Conservation (phyloP, 2,113 vertebrate species). For the Panurus biarmicus region DNA sequence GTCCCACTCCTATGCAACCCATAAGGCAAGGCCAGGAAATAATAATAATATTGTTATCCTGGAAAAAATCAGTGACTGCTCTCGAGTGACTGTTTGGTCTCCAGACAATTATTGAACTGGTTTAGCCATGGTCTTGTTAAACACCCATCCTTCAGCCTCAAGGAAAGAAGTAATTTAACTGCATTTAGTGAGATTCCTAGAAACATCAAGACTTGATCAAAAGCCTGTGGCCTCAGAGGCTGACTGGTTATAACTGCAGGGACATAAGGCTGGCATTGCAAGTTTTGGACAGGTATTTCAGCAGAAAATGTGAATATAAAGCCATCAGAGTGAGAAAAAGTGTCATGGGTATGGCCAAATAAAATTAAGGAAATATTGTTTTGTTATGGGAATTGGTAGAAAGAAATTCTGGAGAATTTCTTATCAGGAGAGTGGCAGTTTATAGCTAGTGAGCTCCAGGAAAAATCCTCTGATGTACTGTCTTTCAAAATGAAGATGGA, state of each 20-base stretch:
- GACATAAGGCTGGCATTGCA: neutral
- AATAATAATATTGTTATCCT: slow-evolving; percentile 29
- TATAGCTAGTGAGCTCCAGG: neutral
- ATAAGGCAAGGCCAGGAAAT: slow-evolving; percentile 47
- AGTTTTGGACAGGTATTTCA: neutral
- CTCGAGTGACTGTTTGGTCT: neutral
- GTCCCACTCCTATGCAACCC: neutral
- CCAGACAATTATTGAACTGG: slow-evolving; percentile 33
- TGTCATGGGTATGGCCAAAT: neutral
- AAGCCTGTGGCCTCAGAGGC: neutral
- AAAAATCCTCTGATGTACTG: neutral
- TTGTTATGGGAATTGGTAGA: neutral
- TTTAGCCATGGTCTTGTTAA: neutral
- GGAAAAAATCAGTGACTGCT: slow-evolving; percentile 15
- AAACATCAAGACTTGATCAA: neutral
- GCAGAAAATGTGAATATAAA: neutral
- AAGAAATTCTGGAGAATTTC: neutral
- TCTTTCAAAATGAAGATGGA: neutral
- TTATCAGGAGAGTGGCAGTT: neutral
- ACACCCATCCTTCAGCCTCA: neutral
- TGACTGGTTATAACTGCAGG: neutral
- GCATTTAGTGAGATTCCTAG: neutral
- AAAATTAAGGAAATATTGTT: neutral
- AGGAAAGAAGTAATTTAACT: neutral
- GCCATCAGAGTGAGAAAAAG: neutral